Base-by-base conservation (phyloP, 2,113 vertebrate genomes). In the Falcunculus frontatus region DNA sequence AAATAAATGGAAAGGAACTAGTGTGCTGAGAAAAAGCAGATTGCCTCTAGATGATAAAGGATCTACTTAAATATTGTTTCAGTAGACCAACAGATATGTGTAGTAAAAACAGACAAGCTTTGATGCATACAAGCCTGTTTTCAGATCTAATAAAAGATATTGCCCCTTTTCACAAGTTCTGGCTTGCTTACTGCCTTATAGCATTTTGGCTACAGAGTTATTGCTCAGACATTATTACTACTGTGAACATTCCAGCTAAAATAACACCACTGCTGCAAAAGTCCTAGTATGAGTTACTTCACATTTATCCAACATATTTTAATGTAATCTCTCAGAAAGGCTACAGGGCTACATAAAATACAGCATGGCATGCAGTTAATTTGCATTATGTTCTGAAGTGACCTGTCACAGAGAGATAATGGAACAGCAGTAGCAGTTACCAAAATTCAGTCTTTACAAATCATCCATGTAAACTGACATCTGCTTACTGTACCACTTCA, bases 101-200 rank as follows among this genome's bases (percentile, higher is more conserved):
- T 90, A 84, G 80, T 93, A 75, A 95, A 95, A 96, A 75, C 86
- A 89, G 76, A 67, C n/a, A 39, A 86, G 84, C 93, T 96, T 95
- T 92, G 94, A 97, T 95, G 89, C 76, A 81, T 92, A 95, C 73
- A 96, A 92, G 80, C 52, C 76, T 95, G 64, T 90, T 93, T 82
- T 95, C 89, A 95, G 93, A 96, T 93, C 86, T 90, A 95, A 93
- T 91, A 93, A 95, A 90, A 92, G 91, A 93, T 95, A 95, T 8
- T 81, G 60, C 47, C 27, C 63, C 73, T 92, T 69, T 93, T 72
- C 46, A 78, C 80, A 95, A 84, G 68, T 93, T 84, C 42, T 95
- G 91, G 64, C 86, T 95, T 90, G 72, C 83, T 92, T 39, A 42
- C 37, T 86, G 76, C 60, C 60, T 90, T 59, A 47, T 11, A 72